Conservation (phyloP, 2,888 invertebrate genomes). For the Apotomis betuletana region DNA sequence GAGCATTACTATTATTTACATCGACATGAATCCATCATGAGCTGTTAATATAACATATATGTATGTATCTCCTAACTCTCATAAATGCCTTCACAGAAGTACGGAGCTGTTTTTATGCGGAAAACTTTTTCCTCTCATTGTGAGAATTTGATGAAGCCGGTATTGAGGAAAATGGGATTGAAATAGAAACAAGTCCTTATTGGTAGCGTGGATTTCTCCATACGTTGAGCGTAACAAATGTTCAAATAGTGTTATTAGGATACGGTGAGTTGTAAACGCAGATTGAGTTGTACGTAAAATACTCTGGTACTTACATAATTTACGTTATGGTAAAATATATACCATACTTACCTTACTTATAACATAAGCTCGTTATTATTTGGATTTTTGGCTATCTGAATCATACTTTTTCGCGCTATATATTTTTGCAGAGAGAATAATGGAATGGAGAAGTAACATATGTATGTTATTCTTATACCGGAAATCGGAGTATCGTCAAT, state of each 20-base stretch:
- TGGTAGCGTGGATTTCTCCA: conserved; percentile 50
- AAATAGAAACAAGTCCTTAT: conserved; percentile 58
- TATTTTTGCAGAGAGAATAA: too few relatives aligned
- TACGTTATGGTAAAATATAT: not conserved
- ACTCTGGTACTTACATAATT: not conserved
- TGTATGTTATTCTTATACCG: too few relatives aligned
- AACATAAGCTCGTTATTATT: too few relatives aligned
- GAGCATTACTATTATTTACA: too few relatives aligned
- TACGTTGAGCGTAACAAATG: conserved; percentile 52
- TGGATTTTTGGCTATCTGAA: too few relatives aligned
- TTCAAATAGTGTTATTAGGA: conserved; percentile 27
- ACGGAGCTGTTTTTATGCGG: conserved; percentile 45
- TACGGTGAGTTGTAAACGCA: not conserved
- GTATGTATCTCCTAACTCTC: not conserved
- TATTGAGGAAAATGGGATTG: conserved; percentile 48
- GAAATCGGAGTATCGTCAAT: too few relatives aligned
- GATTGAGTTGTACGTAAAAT: not conserved
- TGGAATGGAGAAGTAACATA: too few relatives aligned
- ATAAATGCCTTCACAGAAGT: conserved; percentile 16
- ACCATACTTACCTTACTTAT: too few relatives aligned
- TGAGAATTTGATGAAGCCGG: conserved; percentile 55
- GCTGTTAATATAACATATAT: not conserved
- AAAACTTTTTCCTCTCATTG: conserved; percentile 49
- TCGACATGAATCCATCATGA: not conserved
- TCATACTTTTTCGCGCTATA: too few relatives aligned